Conservation (phyloP, 92 coral and sea anemone genomes). For the Heteractis magnifica region DNA sequence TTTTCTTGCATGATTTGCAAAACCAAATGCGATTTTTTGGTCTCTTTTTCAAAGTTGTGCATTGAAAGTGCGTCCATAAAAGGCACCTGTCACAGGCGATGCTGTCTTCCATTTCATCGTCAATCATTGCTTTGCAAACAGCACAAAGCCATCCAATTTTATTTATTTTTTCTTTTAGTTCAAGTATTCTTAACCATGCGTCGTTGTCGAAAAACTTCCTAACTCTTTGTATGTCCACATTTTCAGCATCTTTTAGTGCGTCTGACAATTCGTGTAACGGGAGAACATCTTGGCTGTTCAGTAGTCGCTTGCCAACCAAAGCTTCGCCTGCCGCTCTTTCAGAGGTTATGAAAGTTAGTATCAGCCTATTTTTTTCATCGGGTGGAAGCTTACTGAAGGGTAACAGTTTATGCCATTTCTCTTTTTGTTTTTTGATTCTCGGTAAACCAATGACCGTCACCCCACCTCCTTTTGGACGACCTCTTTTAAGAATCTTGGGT, state of each 20-base stretch:
- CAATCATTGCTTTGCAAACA: conserved; percentile 39
- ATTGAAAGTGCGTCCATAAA: conserved; percentile 48
- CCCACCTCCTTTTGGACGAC: conserved; percentile 58
- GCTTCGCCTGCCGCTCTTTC: conserved; percentile 53
- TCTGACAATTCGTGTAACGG: conserved; percentile 47
- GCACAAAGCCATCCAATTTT: conserved; percentile 34
- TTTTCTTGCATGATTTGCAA: conserved; percentile 45
- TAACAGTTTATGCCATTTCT: conserved; percentile 12
- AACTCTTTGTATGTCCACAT: conserved; percentile 54
- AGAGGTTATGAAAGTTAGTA: conserved; percentile 38
- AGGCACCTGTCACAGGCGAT: conserved; percentile 60
- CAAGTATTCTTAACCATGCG: conserved; percentile 45
- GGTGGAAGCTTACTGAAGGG: conserved; percentile 47
- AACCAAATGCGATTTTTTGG: conserved; percentile 55
- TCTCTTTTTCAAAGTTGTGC: conserved; percentile 39
- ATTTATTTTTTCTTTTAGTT: conserved; percentile 36
- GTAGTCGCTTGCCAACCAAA: conserved; percentile 32
- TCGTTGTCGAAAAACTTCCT: conserved; percentile 43
- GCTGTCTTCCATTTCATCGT: conserved; percentile 48
- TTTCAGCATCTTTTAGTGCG: conserved; percentile 48
- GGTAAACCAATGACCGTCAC: conserved; percentile 51
- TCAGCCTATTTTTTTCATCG: conserved; percentile 38
- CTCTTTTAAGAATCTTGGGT: conserved; percentile 45
- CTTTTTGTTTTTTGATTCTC: conserved; percentile 31
- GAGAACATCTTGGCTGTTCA: conserved; percentile 42